Evolutionary conservation across 2,888 invertebrate genomes (phyloP), one percentile per base, ranked within the genome.

Genomic region (Andrena praecox): DNA sequence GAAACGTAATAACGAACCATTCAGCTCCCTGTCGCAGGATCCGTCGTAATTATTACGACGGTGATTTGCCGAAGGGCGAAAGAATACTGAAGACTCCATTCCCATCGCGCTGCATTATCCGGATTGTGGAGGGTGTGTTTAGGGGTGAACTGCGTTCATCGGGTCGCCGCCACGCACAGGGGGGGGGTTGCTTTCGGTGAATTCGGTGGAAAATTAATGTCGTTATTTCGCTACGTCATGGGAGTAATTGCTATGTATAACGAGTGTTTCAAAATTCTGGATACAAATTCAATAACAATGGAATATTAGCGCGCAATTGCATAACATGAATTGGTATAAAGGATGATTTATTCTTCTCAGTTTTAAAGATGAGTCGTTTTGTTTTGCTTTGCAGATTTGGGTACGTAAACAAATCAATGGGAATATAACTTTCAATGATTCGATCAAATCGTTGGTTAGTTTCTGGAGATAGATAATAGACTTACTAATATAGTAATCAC

Each of bases 1-100:
- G 87, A 85, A 85, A 87, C 84, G 87, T 82, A 86, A 87, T 87
- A 85, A 87, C 87, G 82, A 87, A 75, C 69, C 72, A 87, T 87
- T 87, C 85, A 80, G 33, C 35, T 33, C 16, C 24, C 54, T 56
- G 35, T 64, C 48, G 42, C 31, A 27, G 56, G 50, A 64, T 56
- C 52, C 27, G 7, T 10, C n/a, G 75, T 79, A 87, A 85, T 87
- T 77, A 87, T 77, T 52, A 50, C 35, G 54, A 62, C 63, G 75
- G 66, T 77, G 74, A 83, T 81, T 87, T 71, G 59, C 24, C 68
- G 75, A 24, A 48, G 67, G 66, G 16, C n/a, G 66, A 66, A 82
- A 80, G 69, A 86, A 85, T 77, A 73, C 59, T 52, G 48, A 66
- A 80, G 70, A 76, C 80, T 77, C 78, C 73, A n/a, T 80, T 67